Conservation (phyloP, 2,888 invertebrate genomes). For the Hypomecis punctinalis region DNA sequence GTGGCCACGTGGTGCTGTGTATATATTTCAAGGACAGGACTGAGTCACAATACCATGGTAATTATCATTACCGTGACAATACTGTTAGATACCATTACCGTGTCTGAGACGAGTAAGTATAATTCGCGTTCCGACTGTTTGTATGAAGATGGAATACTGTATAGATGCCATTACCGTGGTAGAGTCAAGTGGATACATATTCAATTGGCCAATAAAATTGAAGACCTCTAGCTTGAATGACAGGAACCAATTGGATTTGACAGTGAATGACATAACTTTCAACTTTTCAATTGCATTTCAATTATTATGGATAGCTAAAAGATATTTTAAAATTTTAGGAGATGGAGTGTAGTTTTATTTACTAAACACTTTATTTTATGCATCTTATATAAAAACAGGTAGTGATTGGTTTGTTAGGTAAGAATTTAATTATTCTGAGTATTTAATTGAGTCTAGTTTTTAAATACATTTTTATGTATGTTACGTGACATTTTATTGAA, state of each 20-base stretch:
- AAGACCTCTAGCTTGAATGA: conserved; percentile 17
- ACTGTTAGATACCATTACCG: too few species aligned
- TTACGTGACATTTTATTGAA: neutral
- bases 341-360: neutral
- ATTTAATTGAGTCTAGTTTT: conserved; percentile 1
- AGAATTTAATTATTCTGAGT: neutral
- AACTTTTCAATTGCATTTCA: conserved; percentile 7
- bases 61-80: too few species aligned
- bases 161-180: too few species aligned
- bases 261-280: conserved; percentile 15
- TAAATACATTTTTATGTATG: neutral
- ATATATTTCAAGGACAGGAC: too few species aligned
- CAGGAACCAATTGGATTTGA: conserved; percentile 18
- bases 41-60: too few species aligned
- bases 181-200: conserved; percentile 32
- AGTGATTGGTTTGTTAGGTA: neutral
- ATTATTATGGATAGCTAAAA: neutral
- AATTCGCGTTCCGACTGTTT: too few species aligned
- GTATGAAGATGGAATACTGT: too few species aligned
- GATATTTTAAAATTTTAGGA: conserved; percentile 1
- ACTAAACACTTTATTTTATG: neutral
- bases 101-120: too few species aligned
- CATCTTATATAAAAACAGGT: neutral
- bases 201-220: conserved; percentile 5
- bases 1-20: too few species aligned